A percentile compares a stretch with the other conserved stretches of the same genome.
Conservation (phyloP, 2,113 vertebrate genomes). For the Clinocottus analis region DNA sequence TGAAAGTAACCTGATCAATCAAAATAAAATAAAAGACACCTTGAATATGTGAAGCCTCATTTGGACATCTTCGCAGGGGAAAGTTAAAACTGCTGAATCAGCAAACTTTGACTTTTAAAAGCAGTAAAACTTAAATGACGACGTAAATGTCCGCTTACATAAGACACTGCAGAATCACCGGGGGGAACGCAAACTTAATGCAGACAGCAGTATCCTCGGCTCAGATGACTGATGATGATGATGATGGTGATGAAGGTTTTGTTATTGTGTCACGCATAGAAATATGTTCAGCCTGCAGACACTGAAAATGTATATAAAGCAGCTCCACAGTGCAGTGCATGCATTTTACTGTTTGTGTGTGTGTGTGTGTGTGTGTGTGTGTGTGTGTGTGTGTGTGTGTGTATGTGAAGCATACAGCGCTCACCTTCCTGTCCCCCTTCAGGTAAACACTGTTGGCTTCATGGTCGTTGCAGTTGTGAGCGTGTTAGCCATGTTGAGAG, state of each 20-base stretch:
- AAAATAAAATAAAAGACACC: neutral
- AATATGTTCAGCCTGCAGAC: conserved; percentile 11
- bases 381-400: too few species aligned
- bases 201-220: neutral
- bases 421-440: too few species aligned
- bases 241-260: conserved; percentile 29
- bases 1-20: neutral
- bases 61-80: neutral
- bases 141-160: conserved; percentile 7
- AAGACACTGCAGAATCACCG: conserved; percentile 16
- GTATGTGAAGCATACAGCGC: too few species aligned
- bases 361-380: too few species aligned
- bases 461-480: too few species aligned
- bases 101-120: conserved; percentile 9
- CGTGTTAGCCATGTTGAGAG: too few species aligned
- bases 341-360: neutral
- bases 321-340: conserved; percentile 2
- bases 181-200: conserved; percentile 21
- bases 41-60: neutral
- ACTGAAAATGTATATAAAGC: neutral
- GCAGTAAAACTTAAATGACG: conserved; percentile 29
- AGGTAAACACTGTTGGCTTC: too few species aligned
- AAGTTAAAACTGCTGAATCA: neutral
- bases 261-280: conserved; percentile 18
- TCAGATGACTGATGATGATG: conserved; percentile 30